Conservation (phyloP, 2,113 vertebrate genomes). For the Podarcis raffonei region DNA sequence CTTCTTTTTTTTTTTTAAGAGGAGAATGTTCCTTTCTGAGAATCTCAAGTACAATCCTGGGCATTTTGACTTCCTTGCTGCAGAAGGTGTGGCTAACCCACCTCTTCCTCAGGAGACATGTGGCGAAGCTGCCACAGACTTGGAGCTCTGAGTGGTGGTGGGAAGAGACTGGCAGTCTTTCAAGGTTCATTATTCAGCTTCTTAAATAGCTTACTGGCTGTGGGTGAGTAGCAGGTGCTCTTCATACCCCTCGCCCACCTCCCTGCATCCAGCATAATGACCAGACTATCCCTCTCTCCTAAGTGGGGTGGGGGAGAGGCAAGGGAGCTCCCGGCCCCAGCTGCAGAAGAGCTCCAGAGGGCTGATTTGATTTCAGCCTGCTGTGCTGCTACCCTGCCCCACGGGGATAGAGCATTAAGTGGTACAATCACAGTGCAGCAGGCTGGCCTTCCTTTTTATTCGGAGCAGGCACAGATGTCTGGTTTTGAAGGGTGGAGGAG, state of each 20-base stretch:
- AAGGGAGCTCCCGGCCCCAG: neutral
- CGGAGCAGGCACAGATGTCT: conserved; percentile 44
- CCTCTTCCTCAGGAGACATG: neutral
- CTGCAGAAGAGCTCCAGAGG: neutral
- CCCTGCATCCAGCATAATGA: conserved; percentile 18
- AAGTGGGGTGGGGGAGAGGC: neutral
- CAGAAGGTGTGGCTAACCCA: neutral
- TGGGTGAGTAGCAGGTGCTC: conserved; percentile 38
- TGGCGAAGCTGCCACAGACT: neutral
- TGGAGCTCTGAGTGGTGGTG: too few relatives aligned
- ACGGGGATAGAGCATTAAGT: neutral
- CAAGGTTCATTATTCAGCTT: neutral
- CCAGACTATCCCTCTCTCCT: neutral
- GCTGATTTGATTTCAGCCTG: conserved; percentile 20
- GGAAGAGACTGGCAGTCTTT: neutral
- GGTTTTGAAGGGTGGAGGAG: neutral
- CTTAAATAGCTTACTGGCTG: neutral
- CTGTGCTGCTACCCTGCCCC: neutral
- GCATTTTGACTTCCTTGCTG: neutral
- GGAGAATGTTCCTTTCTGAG: neutral
- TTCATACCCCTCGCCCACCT: neutral
- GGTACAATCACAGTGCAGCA: neutral
- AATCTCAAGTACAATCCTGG: neutral
- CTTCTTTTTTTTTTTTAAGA: too few relatives aligned
- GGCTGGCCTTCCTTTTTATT: neutral